Evolutionary conservation across 2,888 invertebrate species (phyloP), one percentile per base, ranked within the genome.

Genomic region (Trichogramma evanescens): DNA sequence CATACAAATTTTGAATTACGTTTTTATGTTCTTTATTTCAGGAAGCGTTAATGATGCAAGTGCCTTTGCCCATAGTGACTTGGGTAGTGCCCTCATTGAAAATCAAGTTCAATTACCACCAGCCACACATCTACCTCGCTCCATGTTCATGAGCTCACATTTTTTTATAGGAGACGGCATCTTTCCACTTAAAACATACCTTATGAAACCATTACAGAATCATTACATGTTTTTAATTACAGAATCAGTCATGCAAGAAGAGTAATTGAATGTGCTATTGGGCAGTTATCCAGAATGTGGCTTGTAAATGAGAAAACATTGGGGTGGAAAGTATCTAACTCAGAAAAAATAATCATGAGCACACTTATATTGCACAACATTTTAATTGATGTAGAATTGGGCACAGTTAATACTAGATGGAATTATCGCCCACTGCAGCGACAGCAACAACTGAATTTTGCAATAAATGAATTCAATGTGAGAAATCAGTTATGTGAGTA

Each of bases 401-500:
- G 39, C 13, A 39, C 26, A 50, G 50, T 50, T 38, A 6, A 9
- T 5, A 50, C 6, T 9, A 10, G 50, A 38, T 50, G 50, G 39
- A 50, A 50, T 9, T 45, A 46, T n/a, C 9, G 9, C n/a, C 3
- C 13, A 13, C 13, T 13, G 13, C n/a, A 46, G 13, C 9, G 5
- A 45, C 9, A 9, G 50, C 39, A 50, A 13, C 7, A 51, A 26
- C 4, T 26, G 40, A 40, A 4, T 41, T 38, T 7, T 6, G 5
- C 40, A 38, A 39, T 51, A 8, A 8, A 6, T 40, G 39, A 51
- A 51, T 63, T 54, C 56, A 53, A 52, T 44, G 59, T 59, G 50
- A 50, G 56, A 58, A 56, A 57, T 38, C 39, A 43, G 44, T 52
- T 61, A 52, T 52, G 52, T 54, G 55, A 50, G 61, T 58, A 60